phyloP scores from a whole-genome alignment of 2,797 vertebrate genomes.

The Buphagus erythrorhynchus region DNA sequence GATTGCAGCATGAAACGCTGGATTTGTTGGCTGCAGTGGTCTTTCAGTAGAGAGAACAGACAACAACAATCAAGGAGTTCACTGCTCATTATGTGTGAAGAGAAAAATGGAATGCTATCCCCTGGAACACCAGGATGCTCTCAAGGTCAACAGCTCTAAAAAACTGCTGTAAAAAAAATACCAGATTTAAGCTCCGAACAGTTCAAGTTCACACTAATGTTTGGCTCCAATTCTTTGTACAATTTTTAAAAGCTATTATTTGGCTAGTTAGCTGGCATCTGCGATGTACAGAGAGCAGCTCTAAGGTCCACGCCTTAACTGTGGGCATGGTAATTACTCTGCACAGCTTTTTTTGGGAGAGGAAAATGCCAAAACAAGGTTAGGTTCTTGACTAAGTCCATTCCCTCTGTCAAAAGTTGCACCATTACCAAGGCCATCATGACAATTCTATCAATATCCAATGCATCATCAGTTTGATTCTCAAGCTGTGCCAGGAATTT shows the following conservation, averaged over 20 bases:
- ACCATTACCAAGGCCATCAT: background rate
- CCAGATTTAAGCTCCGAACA: background rate
- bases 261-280: background rate
- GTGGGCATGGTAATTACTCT: background rate
- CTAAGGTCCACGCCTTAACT: background rate
- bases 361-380: background rate
- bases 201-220: background rate
- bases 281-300: background rate
- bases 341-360: background rate
- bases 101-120: slow-evolving; percentile 46
- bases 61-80: slow-evolving; percentile 73
- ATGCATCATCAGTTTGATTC: background rate
- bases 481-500: background rate
- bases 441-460: background rate
- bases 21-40: slow-evolving; percentile 79
- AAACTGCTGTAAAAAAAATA: background rate
- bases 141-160: background rate
- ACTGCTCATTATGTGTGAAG: slow-evolving; percentile 57
- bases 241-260: background rate
- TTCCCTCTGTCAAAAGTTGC: background rate
- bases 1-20: slow-evolving; percentile 75
- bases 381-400: background rate
- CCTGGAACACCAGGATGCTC: background rate
- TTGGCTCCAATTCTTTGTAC: background rate
- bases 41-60: slow-evolving; percentile 75